A percentile compares a stretch with the other conserved stretches of the same genome.
Evolutionary conservation across 2,113 vertebrate species (phyloP).

Genomic region (Porphyrio hochstetteri): DNA sequence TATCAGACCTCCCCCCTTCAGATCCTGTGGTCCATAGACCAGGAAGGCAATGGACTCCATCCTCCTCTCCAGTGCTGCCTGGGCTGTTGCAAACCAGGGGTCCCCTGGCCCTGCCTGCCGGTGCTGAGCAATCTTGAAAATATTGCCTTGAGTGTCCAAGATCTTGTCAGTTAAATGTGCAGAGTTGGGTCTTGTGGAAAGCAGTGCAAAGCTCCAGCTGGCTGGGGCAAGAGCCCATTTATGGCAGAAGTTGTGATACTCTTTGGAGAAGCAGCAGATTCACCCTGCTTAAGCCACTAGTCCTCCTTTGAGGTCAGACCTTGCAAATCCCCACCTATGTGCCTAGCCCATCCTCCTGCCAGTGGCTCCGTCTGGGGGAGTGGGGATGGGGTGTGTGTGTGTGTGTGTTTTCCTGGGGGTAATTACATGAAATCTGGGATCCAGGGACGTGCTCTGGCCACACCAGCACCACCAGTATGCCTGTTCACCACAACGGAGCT

Average conservation of each 20-base stretch:
- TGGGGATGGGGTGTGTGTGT: too few relatives aligned
- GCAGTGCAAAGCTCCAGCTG: background rate
- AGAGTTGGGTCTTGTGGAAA: background rate
- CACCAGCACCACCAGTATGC: background rate
- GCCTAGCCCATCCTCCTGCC: background rate
- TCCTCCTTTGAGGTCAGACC: background rate
- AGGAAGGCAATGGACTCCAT: background rate
- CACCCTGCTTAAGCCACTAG: background rate
- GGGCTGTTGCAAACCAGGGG: background rate
- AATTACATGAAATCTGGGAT: background rate
- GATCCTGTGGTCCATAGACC: background rate
- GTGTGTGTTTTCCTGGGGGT: background rate
- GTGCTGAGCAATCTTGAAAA: slow-evolving; percentile 20
- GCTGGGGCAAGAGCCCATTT: background rate
- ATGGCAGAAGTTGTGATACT: background rate
- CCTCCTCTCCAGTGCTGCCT: background rate
- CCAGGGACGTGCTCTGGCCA: background rate
- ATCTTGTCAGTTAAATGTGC: background rate
- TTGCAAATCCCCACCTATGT: background rate
- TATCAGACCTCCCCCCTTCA: background rate
- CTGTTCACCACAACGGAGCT: background rate
- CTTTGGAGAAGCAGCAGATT: background rate
- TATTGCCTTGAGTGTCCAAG: background rate
- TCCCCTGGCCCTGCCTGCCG: background rate
- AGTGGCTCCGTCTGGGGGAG: too few relatives aligned